Base-by-base conservation (phyloP, 64 coral and sea anemone species). In the Dendronephthya gigantea region DNA sequence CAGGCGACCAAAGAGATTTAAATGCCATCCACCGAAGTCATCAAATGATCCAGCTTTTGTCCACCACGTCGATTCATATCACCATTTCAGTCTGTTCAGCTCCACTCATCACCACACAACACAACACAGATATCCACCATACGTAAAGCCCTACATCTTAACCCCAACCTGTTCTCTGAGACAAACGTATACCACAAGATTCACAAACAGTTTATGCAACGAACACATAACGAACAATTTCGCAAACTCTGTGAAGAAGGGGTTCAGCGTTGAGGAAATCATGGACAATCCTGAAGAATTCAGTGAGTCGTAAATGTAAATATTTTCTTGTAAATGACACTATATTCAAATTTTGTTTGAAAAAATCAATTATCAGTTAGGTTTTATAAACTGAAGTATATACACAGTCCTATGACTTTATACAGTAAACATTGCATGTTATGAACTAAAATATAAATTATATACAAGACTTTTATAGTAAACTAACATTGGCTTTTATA, bases 51-150 rank as follows among this genome's bases (percentile, higher is more conserved):
- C 72, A 6, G 72, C 72, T 33, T 79, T 79, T 79, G 72, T 79
- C 72, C 72, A 79, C 37, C 72, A 79, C 22, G 72, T 79, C 22
- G 72, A 79, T 79, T 79, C 72, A 7, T 79, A 19, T 9, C 72
- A 79, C 15, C 72, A 79, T 35, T 79, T 79, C 28, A 79, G 72
- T 39, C 36, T 79, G 29, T 79, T 79, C 29, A 79, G 32, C 37
- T 10, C 72, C 10, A 79, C 37, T 3, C 72, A 79, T 79, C 72
- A 79, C 17, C 72, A 36, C 72, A 79, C 72, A 30, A 12, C 32
- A 4, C 72, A 79, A 79, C 72, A 34, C 4, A 34, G 29, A 39
- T 79, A 36, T 19, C 1, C 30, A 12, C 72, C 72, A 36, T 79
- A 79, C 32, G 55, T 27, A 7, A n/a, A 62, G 25, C 55, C 55